Conservation (phyloP, 2,888 invertebrate genomes). For the Eilema caniola region DNA sequence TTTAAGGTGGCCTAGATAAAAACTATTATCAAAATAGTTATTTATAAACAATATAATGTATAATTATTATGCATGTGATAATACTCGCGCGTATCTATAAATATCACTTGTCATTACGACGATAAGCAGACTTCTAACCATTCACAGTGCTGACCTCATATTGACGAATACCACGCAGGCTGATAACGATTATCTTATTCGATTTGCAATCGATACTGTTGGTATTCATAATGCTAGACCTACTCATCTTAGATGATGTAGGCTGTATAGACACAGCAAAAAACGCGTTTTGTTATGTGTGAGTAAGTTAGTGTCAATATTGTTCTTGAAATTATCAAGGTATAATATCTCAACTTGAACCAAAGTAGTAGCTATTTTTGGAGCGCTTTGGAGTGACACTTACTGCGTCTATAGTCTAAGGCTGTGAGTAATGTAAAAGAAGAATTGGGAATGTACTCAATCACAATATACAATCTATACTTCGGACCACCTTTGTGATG, state of each 20-base stretch:
- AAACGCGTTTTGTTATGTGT: no score
- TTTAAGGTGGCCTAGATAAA: no score
- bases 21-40: not conserved
- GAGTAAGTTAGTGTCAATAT: no score
- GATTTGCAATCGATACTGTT: constrained; percentile 45
- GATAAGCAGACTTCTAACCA: constrained; percentile 29
- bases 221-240: constrained; percentile 21
- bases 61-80: not conserved
- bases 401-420: no score
- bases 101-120: constrained; percentile 19
- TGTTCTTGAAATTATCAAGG: no score
- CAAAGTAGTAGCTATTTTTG: no score
- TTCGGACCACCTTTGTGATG: not conserved
- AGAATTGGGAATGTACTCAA: not conserved
- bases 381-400: no score
- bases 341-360: no score
- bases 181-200: constrained; percentile 46
- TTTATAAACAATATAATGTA: not conserved
- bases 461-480: not conserved
- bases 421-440: not conserved
- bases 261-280: no score
- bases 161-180: constrained; percentile 31
- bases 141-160: constrained; percentile 32
- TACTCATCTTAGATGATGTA: constrained; percentile 7
- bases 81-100: not conserved